Conservation (phyloP, 2,797 vertebrate genomes). For the Champsocephalus esox region DNA sequence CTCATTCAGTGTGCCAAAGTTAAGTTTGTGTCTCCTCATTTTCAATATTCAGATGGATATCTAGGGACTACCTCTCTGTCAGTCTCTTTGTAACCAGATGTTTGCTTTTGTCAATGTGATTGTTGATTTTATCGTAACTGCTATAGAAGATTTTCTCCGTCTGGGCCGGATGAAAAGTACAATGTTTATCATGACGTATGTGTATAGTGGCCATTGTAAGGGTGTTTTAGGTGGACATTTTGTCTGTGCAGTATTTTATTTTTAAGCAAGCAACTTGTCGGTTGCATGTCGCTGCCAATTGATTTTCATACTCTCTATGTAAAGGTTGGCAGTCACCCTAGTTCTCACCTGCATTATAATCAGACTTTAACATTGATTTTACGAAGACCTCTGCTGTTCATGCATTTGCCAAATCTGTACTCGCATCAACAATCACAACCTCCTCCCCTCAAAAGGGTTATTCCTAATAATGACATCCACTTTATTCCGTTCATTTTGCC, state of each 20-base stretch:
- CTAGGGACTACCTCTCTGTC: conserved; percentile 41
- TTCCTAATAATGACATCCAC: conserved; percentile 29
- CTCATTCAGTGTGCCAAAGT: conserved; percentile 86
- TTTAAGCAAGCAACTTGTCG: conserved; percentile 45
- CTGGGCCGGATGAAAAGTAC: conserved; percentile 47
- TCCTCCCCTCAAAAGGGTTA: conserved; percentile 41
- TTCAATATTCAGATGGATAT: conserved; percentile 52
- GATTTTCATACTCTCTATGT: conserved; percentile 48
- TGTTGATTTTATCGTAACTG: conserved; percentile 63
- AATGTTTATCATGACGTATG: conserved; percentile 40
- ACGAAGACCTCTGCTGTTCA: conserved; percentile 45
- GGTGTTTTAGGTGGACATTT: conserved; percentile 45
- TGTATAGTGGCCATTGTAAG: conserved; percentile 40
- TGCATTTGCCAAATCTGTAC: conserved; percentile 71
- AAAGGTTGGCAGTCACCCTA: conserved; percentile 20
- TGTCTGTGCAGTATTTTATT: conserved; percentile 43
- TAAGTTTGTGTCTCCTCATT: conserved; percentile 74
- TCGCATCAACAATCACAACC: conserved; percentile 45
- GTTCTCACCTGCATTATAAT: conserved; percentile 40
- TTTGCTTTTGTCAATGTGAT: conserved; percentile 65
- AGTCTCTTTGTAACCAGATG: conserved; percentile 62
- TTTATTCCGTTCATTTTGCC: conserved; percentile 47
- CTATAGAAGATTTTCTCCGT: conserved; percentile 45
- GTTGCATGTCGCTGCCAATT: conserved; percentile 47
- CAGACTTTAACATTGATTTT: conserved; percentile 37